Conservation (phyloP, 2,113 vertebrate species). For the Coracopsis vasa region DNA sequence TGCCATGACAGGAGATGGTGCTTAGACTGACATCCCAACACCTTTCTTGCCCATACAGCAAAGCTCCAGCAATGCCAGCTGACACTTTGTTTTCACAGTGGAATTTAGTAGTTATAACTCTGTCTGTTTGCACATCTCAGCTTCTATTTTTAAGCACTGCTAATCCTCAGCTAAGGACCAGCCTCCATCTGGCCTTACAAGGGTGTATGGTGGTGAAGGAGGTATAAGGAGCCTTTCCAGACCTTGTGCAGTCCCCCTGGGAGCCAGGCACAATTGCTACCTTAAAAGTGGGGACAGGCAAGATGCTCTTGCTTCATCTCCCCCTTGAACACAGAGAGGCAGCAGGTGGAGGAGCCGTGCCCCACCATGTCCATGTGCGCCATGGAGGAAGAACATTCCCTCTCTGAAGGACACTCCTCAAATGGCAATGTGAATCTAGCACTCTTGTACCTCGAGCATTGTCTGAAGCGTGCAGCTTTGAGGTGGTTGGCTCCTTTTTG, state of each 20-base stretch:
- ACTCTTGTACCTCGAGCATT: rapidly evolving
- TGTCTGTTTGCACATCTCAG: neutral
- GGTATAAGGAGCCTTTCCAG: neutral
- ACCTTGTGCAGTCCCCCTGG: neutral
- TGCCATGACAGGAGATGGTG: neutral
- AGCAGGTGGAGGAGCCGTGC: neutral
- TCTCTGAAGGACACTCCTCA: neutral
- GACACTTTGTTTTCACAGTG: conserved; percentile 47
- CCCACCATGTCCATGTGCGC: rapidly evolving
- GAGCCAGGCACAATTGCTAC: neutral
- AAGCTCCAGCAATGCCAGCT: conserved; percentile 57
- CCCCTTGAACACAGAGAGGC: neutral
- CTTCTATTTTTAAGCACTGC: conserved; percentile 46
- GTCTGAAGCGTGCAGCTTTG: neutral
- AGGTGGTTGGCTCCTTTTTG: rapidly evolving
- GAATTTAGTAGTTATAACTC: conserved; percentile 33
- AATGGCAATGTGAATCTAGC: neutral
- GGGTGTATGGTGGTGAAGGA: neutral
- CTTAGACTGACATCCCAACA: conserved; percentile 57
- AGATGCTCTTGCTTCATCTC: neutral
- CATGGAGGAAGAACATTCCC: neutral
- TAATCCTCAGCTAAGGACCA: conserved; percentile 41
- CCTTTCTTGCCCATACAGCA: conserved; percentile 29
- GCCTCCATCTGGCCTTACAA: conserved; percentile 46
- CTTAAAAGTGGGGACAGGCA: neutral